phyloP scores from a whole-genome alignment of 2,888 invertebrate species.

The Bembecia ichneumoniformis region DNA sequence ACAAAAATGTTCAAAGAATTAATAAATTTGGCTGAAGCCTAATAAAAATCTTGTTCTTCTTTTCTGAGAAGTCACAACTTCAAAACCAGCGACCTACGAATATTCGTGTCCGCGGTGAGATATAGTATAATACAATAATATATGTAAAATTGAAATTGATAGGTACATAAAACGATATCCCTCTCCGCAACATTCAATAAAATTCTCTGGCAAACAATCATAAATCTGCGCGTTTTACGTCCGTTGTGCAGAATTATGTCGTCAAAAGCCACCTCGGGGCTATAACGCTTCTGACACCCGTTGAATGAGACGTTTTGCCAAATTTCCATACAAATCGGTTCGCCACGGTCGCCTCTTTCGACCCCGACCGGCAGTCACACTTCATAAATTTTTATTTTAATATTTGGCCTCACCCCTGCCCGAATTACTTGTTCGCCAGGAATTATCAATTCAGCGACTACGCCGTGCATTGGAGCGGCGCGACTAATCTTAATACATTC shows the following conservation, averaged over 20 bases:
- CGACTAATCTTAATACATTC: slow-evolving; percentile 27
- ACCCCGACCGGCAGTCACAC: slow-evolving; percentile 35
- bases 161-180: slow-evolving; percentile 42
- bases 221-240: slow-evolving; percentile 61
- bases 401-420: slow-evolving; percentile 40
- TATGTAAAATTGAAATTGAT: slow-evolving; percentile 12
- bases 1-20: no score
- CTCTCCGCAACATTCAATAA: slow-evolving; percentile 59
- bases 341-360: slow-evolving; percentile 37
- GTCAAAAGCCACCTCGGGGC: slow-evolving; percentile 56
- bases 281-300: slow-evolving; percentile 29
- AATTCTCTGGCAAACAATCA: slow-evolving; percentile 48
- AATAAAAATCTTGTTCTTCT: no score
- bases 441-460: slow-evolving; percentile 15
- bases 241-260: slow-evolving; percentile 61
- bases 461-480: slow-evolving; percentile 11
- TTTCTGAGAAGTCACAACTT: no score
- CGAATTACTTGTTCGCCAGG: slow-evolving; percentile 4
- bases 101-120: not conserved
- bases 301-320: slow-evolving; percentile 43
- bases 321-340: slow-evolving; percentile 70
- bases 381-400: slow-evolving; percentile 69
- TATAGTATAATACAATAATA: not conserved
- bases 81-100: no score
- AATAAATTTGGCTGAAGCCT: no score